Evolutionary conservation across 1,140 invertebrate genomes (phyloP).

Genomic region (Papilio dardanus): DNA sequence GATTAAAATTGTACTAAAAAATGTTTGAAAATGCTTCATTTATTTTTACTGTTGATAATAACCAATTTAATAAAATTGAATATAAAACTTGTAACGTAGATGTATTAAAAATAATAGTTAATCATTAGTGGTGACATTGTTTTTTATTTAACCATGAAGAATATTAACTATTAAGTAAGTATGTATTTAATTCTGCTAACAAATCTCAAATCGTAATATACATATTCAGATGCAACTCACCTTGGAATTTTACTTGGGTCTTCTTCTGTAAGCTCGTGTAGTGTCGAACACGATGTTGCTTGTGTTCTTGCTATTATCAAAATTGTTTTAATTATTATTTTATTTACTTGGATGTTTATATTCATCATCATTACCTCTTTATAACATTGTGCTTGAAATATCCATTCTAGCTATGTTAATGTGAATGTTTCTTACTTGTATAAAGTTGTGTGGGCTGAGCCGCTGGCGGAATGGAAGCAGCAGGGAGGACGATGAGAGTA

Average conservation of each 20-base stretch:
- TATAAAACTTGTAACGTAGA: neutral
- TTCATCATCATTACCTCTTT: neutral
- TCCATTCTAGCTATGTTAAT: too few relatives aligned
- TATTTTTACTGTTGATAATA: neutral
- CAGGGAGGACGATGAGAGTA: constrained; percentile 88
- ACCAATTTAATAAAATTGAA: neutral
- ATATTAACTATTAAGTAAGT: too few relatives aligned
- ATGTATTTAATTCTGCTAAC: too few relatives aligned
- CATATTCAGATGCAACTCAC: constrained; percentile 51
- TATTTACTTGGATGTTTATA: neutral
- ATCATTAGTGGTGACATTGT: neutral
- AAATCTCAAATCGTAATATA: too few relatives aligned
- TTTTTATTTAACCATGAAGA: neutral
- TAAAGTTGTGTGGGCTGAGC: constrained; percentile 67
- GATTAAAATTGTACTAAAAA: constrained; percentile 20
- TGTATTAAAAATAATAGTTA: neutral
- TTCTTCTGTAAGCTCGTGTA: constrained; percentile 80
- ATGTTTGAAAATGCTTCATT: neutral
- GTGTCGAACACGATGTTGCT: constrained; percentile 81
- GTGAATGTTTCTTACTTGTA: constrained; percentile 62
- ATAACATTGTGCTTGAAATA: neutral
- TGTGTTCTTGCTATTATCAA: constrained; percentile 75
- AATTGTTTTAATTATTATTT: neutral
- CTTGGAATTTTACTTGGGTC: constrained; percentile 78
- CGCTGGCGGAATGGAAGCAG: constrained; percentile 68